Evolutionary conservation across 2,888 invertebrate genomes (phyloP).

Genomic region (Lycophotia porphyrea): DNA sequence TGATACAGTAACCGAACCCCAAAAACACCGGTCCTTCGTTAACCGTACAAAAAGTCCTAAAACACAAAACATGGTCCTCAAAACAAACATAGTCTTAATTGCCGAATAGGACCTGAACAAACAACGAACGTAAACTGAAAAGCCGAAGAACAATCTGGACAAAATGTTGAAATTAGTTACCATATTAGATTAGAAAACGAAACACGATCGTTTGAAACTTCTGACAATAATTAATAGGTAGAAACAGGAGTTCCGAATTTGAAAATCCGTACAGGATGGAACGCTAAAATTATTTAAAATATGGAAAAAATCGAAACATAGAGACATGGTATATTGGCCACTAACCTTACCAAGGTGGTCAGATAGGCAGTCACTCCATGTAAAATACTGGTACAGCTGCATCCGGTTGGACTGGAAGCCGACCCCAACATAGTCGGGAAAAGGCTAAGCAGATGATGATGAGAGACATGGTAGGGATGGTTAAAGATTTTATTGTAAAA

Average conservation of each 20-base stretch:
- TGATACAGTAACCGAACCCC: neutral
- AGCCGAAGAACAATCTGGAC: slow-evolving; percentile 3
- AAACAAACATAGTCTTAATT: slow-evolving; percentile 44
- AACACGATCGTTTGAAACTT: slow-evolving; percentile 23
- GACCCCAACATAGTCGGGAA: too few relatives aligned
- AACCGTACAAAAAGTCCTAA: neutral
- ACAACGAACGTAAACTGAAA: slow-evolving; percentile 30
- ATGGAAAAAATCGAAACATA: neutral
- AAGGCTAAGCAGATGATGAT: too few relatives aligned
- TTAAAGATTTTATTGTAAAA: neutral
- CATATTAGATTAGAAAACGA: slow-evolving; percentile 23
- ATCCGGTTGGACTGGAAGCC: too few relatives aligned
- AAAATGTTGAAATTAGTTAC: slow-evolving; percentile 42
- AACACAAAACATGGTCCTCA: slow-evolving; percentile 14
- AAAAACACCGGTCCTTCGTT: neutral
- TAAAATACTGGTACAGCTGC: too few relatives aligned
- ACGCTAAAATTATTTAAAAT: too few relatives aligned
- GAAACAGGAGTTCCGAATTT: neutral
- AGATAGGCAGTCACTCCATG: too few relatives aligned
- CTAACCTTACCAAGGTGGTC: too few relatives aligned
- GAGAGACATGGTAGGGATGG: neutral
- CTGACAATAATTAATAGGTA: neutral
- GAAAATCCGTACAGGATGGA: neutral
- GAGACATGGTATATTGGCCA: neutral
- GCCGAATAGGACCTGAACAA: slow-evolving; percentile 48